Evolutionary conservation across 1,140 invertebrate genomes (phyloP).

Genomic region (Ceratina japonica): DNA sequence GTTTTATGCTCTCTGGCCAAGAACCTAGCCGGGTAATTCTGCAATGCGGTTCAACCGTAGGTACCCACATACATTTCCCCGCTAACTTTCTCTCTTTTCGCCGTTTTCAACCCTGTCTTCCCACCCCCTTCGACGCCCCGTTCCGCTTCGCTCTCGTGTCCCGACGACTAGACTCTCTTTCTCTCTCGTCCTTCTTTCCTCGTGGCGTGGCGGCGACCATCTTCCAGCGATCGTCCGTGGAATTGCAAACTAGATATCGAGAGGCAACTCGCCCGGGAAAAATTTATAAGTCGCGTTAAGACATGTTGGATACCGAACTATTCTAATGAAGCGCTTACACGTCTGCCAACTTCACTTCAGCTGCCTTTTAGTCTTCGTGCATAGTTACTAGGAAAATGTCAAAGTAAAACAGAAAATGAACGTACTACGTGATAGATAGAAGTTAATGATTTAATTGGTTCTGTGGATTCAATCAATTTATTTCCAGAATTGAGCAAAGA

Average conservation of each 20-base stretch:
- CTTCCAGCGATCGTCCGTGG: slow-evolving; percentile 34
- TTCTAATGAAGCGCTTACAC: slow-evolving; percentile 4
- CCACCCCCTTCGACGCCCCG: background rate
- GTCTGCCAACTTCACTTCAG: background rate
- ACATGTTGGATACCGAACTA: slow-evolving; percentile 8
- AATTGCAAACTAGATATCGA: slow-evolving; percentile 42
- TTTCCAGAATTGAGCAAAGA: no score
- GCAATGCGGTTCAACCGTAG: slow-evolving; percentile 74
- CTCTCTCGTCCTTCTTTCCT: slow-evolving; percentile 2
- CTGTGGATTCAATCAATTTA: no score
- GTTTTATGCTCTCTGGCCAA: slow-evolving; percentile 74
- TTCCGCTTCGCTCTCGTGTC: slow-evolving; percentile 27
- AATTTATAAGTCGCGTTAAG: slow-evolving; percentile 40
- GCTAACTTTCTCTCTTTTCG: slow-evolving; percentile 40
- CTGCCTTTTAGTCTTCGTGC: no score
- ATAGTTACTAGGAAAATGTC: no score
- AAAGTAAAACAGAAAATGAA: no score
- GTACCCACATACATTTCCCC: slow-evolving; percentile 53
- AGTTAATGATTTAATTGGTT: no score
- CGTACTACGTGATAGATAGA: no score
- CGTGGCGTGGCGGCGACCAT: slow-evolving; percentile 19
- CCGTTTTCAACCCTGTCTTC: slow-evolving; percentile 9
- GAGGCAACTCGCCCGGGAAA: slow-evolving; percentile 20
- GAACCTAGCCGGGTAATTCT: slow-evolving; percentile 76
- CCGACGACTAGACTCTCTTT: slow-evolving; percentile 26